Evolutionary conservation across 2,797 vertebrate genomes (phyloP), one percentile per base, ranked within the genome.

Genomic region (Mormyrops boulengeri): DNA sequence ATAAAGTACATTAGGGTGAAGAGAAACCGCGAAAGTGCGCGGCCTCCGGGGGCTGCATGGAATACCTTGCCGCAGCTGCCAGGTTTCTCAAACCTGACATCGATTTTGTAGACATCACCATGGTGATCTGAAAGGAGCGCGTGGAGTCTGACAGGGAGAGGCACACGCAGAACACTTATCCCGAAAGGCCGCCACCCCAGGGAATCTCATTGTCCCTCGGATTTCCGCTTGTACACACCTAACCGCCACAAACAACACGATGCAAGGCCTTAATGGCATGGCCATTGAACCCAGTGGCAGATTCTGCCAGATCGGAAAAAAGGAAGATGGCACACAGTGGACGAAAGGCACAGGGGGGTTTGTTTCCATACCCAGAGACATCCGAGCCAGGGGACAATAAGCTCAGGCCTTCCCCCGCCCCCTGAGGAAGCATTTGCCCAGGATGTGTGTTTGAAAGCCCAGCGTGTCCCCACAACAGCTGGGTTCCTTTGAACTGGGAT

Each of bases 201-300:
- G 82, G 2, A 47, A 90, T 92, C 30, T 60, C 87, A 90, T 50
- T 7, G 87, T 90, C 57, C 90, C 92, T 92, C 88, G 90, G 91
- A 88, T 49, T 53, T 77, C 90, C 87, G 91, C 91, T 91, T 88
- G 91, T 90, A 94, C 88, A 93, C 90, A 91, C 92, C 19, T 49
- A 4, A 30, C 30, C 17, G 12, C 34, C 41, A 77, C 85, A 30
- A 85, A 87, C 80, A 87, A 17, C n/a, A 84, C 9, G 8, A 60
- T 8, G 49, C 55, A 22, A n/a, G 60, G 69, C 60, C 87, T 47
- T 85, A 50, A 86, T 49, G 50, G 17, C 17, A n/a, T 1, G 73
- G 41, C 34, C 17, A 41, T 44, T 4, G 14, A 44, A 47, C 19
- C 22, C 88, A 34, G 8, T 55, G 49, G 34, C n/a, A 41, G 57